Evolutionary conservation across 2,797 vertebrate species (phyloP).

Genomic region (Halcyon smyrnensis): DNA sequence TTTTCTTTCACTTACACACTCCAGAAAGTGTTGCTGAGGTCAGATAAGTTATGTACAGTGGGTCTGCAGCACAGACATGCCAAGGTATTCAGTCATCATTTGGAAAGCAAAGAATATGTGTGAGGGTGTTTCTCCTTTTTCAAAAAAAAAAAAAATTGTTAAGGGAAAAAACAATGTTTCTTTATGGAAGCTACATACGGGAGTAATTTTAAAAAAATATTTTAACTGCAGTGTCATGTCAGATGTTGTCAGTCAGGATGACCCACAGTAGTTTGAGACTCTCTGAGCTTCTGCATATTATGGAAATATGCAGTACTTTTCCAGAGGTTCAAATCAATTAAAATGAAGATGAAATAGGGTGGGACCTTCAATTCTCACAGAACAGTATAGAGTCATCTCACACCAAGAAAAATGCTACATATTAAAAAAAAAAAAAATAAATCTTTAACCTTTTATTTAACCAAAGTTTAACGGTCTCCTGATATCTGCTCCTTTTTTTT

Average conservation of each 20-base stretch:
- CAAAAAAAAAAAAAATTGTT: background rate
- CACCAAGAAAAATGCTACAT: conserved; percentile 6
- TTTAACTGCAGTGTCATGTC: conserved; percentile 82
- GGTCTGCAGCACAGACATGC: conserved; percentile 67
- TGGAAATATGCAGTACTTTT: conserved; percentile 42
- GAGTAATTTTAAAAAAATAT: conserved; percentile 77
- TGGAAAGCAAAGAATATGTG: conserved; percentile 76
- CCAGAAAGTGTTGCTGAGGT: conserved; percentile 70
- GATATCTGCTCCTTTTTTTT: background rate
- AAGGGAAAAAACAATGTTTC: conserved; percentile 64
- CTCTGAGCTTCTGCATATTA: conserved; percentile 55
- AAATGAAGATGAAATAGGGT: conserved; percentile 55
- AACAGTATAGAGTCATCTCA: conserved; percentile 11
- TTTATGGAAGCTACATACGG: conserved; percentile 79
- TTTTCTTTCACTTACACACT: conserved; percentile 60
- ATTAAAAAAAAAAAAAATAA: background rate
- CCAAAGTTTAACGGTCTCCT: background rate
- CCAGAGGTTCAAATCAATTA: conserved; percentile 52
- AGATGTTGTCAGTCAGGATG: conserved; percentile 81
- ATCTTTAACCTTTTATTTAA: conserved; percentile 7
- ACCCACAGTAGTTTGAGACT: conserved; percentile 65
- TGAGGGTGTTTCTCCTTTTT: conserved; percentile 64
- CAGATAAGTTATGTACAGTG: conserved; percentile 78
- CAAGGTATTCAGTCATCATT: conserved; percentile 80
- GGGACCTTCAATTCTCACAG: conserved; percentile 50